These are phyloP conservation scores for Aramus guarauna DNA, from an alignment of 2,113 vertebrate genomes.

Conservation along the genomic window DNA sequence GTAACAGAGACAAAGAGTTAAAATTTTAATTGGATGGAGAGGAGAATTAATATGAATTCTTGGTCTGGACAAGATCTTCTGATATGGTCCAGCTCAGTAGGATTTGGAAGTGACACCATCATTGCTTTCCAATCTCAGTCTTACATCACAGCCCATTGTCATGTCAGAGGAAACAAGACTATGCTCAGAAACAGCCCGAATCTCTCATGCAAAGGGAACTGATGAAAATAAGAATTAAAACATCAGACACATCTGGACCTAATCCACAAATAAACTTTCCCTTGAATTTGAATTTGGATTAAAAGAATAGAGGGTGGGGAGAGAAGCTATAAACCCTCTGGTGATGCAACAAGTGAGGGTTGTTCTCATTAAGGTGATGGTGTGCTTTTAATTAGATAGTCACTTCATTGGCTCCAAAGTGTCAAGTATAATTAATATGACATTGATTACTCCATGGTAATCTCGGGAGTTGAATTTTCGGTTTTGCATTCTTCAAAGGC, in stretches of 20 bases:
- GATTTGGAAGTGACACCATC: not conserved
- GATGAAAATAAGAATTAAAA: not conserved
- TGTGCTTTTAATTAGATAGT: constrained; percentile 44
- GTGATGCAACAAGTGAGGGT: constrained; percentile 2
- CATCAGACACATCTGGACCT: constrained; percentile 4
- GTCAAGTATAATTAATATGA: not conserved
- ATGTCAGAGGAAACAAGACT: not conserved
- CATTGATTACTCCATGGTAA: not conserved
- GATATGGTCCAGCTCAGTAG: not conserved
- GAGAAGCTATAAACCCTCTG: not conserved
- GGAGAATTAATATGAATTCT: not conserved
- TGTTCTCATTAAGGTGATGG: constrained; percentile 40
- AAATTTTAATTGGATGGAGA: not conserved
- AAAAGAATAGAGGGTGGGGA: not conserved
- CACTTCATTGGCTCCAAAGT: not conserved
- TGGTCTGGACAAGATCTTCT: not conserved
- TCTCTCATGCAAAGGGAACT: not conserved
- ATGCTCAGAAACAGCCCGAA: not conserved
- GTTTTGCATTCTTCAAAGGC: not conserved
- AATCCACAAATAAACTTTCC: constrained; percentile 22
- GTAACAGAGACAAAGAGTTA: not conserved
- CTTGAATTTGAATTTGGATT: constrained; percentile 14
- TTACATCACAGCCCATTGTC: not conserved
- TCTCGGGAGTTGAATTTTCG: not conserved
- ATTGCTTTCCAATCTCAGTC: not conserved